Evolutionary conservation across 2,113 vertebrate species (phyloP).

Genomic region (Callochromis pleurospilus): DNA sequence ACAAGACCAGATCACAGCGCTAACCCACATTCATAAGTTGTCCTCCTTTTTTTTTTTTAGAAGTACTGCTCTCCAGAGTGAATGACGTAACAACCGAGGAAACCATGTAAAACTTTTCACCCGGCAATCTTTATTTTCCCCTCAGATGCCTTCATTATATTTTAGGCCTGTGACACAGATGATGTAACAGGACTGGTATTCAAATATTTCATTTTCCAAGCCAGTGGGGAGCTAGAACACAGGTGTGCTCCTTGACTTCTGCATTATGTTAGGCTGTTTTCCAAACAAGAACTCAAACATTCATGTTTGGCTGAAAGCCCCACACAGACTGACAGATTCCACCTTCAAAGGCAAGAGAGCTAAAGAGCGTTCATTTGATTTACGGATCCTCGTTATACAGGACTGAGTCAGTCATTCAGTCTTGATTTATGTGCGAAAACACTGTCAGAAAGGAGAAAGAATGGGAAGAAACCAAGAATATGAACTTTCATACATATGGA

Average conservation of each 20-base stretch:
- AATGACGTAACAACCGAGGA: slow-evolving; percentile 12
- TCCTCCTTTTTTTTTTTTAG: slow-evolving; percentile 5
- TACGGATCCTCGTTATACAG: neutral
- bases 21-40: slow-evolving; percentile 3
- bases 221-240: slow-evolving; percentile 4
- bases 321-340: neutral
- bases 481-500: neutral
- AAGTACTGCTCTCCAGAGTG: neutral
- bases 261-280: slow-evolving; percentile 30
- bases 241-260: slow-evolving; percentile 36
- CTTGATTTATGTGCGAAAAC: neutral
- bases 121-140: neutral
- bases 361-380: neutral
- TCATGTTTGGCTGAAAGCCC: slow-evolving; percentile 25
- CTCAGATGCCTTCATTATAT: neutral
- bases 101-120: neutral
- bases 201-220: neutral
- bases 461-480: neutral
- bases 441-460: neutral
- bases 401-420: neutral
- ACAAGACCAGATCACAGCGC: neutral
- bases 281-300: slow-evolving; percentile 56
- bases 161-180: neutral
- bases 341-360: neutral
- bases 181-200: slow-evolving; percentile 35